A percentile compares a stretch with the other conserved stretches of the same genome.
Evolutionary conservation across 2,888 invertebrate species (phyloP).

Genomic region (Meta bourneti): DNA sequence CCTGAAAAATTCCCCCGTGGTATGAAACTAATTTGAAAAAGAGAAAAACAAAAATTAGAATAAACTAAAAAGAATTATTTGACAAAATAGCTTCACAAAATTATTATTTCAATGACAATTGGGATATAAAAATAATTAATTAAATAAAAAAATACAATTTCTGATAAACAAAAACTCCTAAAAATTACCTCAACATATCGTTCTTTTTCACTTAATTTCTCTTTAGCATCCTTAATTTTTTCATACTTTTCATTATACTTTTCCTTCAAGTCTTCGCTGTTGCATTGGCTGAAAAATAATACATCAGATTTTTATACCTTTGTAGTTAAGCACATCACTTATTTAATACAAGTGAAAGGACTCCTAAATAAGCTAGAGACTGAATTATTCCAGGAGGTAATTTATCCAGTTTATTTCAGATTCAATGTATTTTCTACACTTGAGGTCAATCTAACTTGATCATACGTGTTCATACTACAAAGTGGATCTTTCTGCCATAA

Average conservation of each 20-base stretch:
- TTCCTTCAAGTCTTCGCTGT: constrained; percentile 79
- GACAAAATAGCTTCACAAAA: background rate
- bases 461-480: no score
- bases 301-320: background rate
- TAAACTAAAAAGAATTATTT: background rate
- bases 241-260: constrained; percentile 79
- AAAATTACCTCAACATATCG: constrained; percentile 75
- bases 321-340: no score
- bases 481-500: no score
- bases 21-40: no score
- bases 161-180: background rate
- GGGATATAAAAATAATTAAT: background rate
- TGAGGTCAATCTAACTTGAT: no score
- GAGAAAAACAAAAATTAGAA: no score
- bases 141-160: background rate
- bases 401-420: no score
- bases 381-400: no score
- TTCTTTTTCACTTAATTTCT: constrained; percentile 78
- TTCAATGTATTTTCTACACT: no score
- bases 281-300: constrained; percentile 79
- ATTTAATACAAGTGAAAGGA: no score
- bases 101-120: background rate
- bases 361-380: no score
- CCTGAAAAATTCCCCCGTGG: no score
- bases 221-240: constrained; percentile 78